Percentiles rank a stretch among this genome's conserved stretches.
Evolutionary conservation across 2,888 invertebrate genomes (phyloP).

Genomic region (Lutraria lutraria): DNA sequence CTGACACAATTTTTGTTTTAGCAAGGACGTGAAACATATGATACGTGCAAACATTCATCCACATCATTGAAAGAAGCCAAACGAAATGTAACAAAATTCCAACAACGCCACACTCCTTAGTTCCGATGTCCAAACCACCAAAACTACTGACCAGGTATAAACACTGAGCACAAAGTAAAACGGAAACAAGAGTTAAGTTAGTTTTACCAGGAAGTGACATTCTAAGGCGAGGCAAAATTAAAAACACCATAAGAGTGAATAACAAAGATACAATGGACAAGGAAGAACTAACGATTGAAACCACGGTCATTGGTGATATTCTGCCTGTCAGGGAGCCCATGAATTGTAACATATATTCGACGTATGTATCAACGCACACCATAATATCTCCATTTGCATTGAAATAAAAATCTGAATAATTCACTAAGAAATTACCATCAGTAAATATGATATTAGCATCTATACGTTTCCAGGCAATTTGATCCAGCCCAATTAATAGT

Average conservation of each 20-base stretch:
- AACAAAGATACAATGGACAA: slow-evolving; percentile 49
- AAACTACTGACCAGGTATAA: slow-evolving; percentile 42
- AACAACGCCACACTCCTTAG: slow-evolving; percentile 33
- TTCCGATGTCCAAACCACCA: not conserved
- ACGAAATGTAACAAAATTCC: slow-evolving; percentile 57
- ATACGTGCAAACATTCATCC: slow-evolving; percentile 63
- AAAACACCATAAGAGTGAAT: slow-evolving; percentile 46
- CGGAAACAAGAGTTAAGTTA: slow-evolving; percentile 45
- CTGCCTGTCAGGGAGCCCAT: not conserved
- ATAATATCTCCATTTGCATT: not conserved
- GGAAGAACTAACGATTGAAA: slow-evolving; percentile 35
- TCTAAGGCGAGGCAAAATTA: slow-evolving; percentile 41
- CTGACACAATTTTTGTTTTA: not conserved
- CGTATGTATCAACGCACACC: slow-evolving; percentile 15
- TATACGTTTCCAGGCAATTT: not conserved
- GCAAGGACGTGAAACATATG: slow-evolving; percentile 57
- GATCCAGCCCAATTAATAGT: not conserved
- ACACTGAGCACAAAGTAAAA: slow-evolving; percentile 45
- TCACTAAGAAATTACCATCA: not conserved
- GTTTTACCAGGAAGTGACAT: slow-evolving; percentile 55
- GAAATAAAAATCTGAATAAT: not conserved
- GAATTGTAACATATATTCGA: not conserved
- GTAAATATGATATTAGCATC: not conserved
- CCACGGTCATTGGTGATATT: not conserved
- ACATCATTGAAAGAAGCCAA: slow-evolving; percentile 54